Base-by-base conservation (phyloP, 35 echinoderm and acorn worm species). In the Lytechinus variegatus region DNA sequence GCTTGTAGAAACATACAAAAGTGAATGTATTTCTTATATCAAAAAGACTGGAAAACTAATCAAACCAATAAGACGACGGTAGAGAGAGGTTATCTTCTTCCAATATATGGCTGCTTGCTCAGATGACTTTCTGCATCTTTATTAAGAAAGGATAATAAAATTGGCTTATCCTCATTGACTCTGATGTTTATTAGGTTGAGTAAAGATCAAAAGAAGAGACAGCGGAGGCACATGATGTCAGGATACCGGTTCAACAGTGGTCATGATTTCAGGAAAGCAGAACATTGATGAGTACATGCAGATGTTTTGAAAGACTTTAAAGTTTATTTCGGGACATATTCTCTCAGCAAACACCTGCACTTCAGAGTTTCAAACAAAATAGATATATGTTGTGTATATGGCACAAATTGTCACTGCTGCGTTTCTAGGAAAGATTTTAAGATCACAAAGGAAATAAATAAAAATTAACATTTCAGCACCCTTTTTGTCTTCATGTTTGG, bases 121-220 rank as follows among this genome's bases (percentile, higher is more conserved):
- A 24, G 66, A 16, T 0, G 66, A n/a, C 13, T 79, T 79, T 79
- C 19, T 79, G 66, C 4, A 16, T 24, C 66, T 79, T 79, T 79
- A 79, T 79, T 79, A n/a, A 79, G 66, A 79, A 79, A 79, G n/a
- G n/a, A 16, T 79, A 79, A 79, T 79, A 24, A 79, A 79, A n/a
- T 3, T 79, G 19, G 66, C 66, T 79, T 16, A 79, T 79, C 19
- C 33, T 79, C 66, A 79, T 24, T 79, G 66, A n/a, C 66, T 79
- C 5, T 79, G 66, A 79, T 79, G 66, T 79, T 79, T 5, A 79
- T 16, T 79, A 79, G 8, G 66, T 79, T 79, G 19, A 24, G 21
- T 24, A 79, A 79, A 79, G 12, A 79, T 79, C 66, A 79, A 79
- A 79, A 79, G 66, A 79, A 79, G 2, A 79, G 13, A n/a, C 4